Evolutionary conservation across 2,888 invertebrate genomes (phyloP).

Genomic region (Caenorhabditis wallacei): DNA sequence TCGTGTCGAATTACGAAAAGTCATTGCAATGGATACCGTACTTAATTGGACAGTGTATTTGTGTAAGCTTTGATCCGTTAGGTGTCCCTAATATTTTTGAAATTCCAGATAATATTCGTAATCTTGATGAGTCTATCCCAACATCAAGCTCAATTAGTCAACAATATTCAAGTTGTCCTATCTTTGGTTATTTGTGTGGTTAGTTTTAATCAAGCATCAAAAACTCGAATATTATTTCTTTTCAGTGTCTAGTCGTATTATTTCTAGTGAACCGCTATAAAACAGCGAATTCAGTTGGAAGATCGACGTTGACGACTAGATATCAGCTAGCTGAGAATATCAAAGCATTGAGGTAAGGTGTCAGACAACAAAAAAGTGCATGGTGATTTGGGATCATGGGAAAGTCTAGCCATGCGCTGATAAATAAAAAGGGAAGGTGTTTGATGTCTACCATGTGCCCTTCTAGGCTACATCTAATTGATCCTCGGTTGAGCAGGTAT

Average conservation of each 20-base stretch:
- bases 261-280: slow-evolving; percentile 53
- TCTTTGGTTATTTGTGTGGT: slow-evolving; percentile 51
- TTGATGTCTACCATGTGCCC: too few species aligned
- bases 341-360: slow-evolving; percentile 58
- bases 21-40: slow-evolving; percentile 56
- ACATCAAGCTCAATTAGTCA: slow-evolving; percentile 36
- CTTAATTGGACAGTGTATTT: slow-evolving; percentile 43
- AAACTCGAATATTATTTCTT: too few species aligned
- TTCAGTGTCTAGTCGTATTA: slow-evolving; percentile 55
- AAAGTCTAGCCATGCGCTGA: too few species aligned
- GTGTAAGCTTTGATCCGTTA: slow-evolving; percentile 55
- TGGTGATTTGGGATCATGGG: neutral
- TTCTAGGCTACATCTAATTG: too few species aligned
- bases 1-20: slow-evolving; percentile 54
- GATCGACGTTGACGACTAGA: slow-evolving; percentile 46
- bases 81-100: too few species aligned
- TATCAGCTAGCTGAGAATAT: slow-evolving; percentile 65
- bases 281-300: slow-evolving; percentile 49
- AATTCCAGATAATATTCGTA: slow-evolving; percentile 43
- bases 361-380: slow-evolving; percentile 3
- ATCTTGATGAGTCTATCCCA: slow-evolving; percentile 43
- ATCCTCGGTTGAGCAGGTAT: too few species aligned
- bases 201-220: neutral
- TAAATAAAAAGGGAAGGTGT: too few species aligned
- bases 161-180: slow-evolving; percentile 47